Percentiles rank a stretch among this genome's conserved stretches.
Conservation (phyloP, 2,888 invertebrate genomes). For the Hoplodrina blanda region DNA sequence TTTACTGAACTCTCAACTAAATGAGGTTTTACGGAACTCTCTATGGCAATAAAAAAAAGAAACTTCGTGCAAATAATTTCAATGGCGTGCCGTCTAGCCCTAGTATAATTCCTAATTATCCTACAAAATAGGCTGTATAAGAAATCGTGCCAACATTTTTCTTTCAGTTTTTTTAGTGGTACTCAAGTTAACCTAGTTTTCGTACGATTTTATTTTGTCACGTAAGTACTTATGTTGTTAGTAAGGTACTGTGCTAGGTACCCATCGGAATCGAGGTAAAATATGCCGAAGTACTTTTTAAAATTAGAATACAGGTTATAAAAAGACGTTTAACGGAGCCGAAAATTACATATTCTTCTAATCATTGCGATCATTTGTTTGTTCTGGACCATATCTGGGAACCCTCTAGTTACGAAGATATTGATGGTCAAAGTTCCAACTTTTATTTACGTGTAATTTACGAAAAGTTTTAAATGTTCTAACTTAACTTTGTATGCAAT, state of each 20-base stretch:
- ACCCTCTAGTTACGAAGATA: too few relatives aligned
- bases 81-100: conserved; percentile 27
- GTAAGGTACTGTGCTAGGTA: not conserved
- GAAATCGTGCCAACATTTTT: conserved; percentile 40
- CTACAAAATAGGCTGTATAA: conserved; percentile 28
- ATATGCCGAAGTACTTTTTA: not conserved
- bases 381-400: too few relatives aligned
- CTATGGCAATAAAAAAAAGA: conserved; percentile 19
- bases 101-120: conserved; percentile 40
- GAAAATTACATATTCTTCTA: too few relatives aligned
- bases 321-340: too few relatives aligned
- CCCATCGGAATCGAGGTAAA: not conserved
- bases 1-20: conserved; percentile 8
- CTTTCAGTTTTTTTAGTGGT: conserved; percentile 14
- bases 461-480: too few relatives aligned
- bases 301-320: not conserved
- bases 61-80: conserved; percentile 17
- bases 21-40: conserved; percentile 21
- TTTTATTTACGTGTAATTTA: too few relatives aligned
- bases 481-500: too few relatives aligned
- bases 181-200: conserved; percentile 30
- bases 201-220: conserved; percentile 38
- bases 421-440: too few relatives aligned
- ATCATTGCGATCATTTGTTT: too few relatives aligned
- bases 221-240: conserved; percentile 1